A percentile compares a stretch with the other conserved stretches of the same genome.
These are phyloP conservation scores for Molossus molossus DNA, from an alignment of 2,797 vertebrate species.

Conservation along the genomic window DNA sequence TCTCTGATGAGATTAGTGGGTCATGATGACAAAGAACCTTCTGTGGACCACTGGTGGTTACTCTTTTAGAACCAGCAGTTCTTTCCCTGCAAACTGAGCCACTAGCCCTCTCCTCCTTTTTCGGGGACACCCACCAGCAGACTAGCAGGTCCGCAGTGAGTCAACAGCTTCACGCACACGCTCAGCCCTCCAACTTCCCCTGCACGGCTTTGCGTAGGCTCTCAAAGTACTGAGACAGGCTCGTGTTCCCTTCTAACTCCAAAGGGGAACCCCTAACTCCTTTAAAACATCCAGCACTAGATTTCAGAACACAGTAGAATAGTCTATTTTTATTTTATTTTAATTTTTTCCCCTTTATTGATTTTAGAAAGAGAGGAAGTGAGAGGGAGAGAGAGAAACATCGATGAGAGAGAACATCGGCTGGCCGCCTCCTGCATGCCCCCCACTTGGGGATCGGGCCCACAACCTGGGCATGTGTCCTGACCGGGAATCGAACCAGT, in stretches of 20 bases:
- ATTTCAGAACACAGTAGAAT: constrained; percentile 42
- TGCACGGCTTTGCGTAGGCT: neutral
- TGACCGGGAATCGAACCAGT: no score
- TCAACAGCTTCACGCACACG: neutral
- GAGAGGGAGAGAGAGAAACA: no score
- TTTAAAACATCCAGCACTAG: neutral
- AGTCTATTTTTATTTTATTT: constrained; percentile 14
- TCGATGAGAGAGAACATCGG: no score
- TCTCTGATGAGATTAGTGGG: neutral
- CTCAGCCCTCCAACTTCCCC: neutral
- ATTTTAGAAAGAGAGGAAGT: no score
- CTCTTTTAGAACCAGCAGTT: constrained; percentile 1
- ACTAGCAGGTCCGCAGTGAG: neutral
- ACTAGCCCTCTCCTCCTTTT: neutral
- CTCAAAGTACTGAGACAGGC: neutral
- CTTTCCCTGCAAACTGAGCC: neutral
- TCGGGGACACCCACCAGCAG: neutral
- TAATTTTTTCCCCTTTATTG: no score
- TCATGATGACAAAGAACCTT: neutral
- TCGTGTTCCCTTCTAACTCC: neutral
- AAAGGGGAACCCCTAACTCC: neutral
- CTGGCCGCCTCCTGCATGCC: no score
- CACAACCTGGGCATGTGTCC: no score
- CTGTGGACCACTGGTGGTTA: neutral
- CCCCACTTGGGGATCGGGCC: no score